Evolutionary conservation across 2,888 invertebrate species (phyloP).

Genomic region (Cephus nigrinus): DNA sequence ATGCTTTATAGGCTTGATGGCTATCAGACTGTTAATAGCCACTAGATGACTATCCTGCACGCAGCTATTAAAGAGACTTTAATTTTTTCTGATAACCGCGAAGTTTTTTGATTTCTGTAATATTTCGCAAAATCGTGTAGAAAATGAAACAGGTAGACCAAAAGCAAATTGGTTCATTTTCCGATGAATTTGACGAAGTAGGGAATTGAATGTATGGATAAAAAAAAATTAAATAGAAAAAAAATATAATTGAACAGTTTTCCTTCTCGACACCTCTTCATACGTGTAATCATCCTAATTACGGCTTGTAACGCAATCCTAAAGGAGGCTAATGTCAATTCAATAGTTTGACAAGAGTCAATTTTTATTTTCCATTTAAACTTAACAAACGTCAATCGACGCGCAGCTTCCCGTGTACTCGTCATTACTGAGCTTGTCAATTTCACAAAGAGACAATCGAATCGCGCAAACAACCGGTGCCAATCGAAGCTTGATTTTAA

Average conservation of each 20-base stretch:
- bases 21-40: background rate
- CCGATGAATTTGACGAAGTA: no score
- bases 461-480: background rate
- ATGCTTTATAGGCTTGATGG: background rate
- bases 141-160: background rate
- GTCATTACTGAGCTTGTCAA: background rate
- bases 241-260: background rate
- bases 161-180: no score
- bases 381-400: background rate
- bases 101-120: background rate
- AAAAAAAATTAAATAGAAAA: background rate
- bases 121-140: background rate
- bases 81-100: background rate
- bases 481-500: background rate
- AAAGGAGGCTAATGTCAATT: background rate
- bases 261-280: background rate
- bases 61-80: background rate
- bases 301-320: background rate
- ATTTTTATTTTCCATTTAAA: background rate
- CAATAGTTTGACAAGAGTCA: background rate
- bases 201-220: no score
- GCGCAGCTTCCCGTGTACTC: background rate
- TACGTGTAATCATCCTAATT: background rate
- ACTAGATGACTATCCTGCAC: background rate
- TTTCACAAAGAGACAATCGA: no score